These are phyloP conservation scores for Glaucopsyche alexis DNA, from an alignment of 2,888 invertebrate species.

Conservation along the genomic window DNA sequence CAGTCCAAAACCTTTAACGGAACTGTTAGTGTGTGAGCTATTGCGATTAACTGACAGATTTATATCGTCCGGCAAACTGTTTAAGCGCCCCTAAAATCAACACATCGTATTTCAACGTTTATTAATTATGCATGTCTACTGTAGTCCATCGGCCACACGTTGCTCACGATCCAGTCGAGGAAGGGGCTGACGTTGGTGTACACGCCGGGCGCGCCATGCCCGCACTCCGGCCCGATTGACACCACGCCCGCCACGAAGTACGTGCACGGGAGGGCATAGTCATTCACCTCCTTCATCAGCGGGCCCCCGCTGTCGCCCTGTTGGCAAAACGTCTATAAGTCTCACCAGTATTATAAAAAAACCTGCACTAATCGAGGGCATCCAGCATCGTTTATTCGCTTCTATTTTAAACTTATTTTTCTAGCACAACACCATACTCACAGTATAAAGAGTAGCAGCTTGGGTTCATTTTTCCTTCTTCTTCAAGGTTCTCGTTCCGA, in stretches of 20 bases:
- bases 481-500: too few species aligned
- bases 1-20: too few species aligned
- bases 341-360: background rate
- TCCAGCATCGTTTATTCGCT: too few species aligned
- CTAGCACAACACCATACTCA: too few species aligned
- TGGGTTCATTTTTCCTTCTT: too few species aligned
- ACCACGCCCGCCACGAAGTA: slow-evolving; percentile 38
- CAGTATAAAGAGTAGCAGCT: background rate
- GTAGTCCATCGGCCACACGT: slow-evolving; percentile 36
- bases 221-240: slow-evolving; percentile 37
- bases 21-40: too few species aligned
- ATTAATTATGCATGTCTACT: background rate
- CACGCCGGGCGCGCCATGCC: slow-evolving; percentile 10
- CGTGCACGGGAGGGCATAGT: slow-evolving; percentile 31
- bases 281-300: slow-evolving; percentile 33
- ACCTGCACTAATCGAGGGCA: too few species aligned
- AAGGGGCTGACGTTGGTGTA: slow-evolving; percentile 36
- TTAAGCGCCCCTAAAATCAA: too few species aligned
- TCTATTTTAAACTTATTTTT: too few species aligned
- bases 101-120: too few species aligned
- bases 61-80: too few species aligned
- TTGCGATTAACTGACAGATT: too few species aligned
- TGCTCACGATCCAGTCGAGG: slow-evolving; percentile 38
- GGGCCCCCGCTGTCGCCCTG: slow-evolving; percentile 44
- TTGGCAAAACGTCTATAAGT: background rate